Conservation (phyloP, 1,140 invertebrate genomes). For the Pseudachorutes palmiensis region DNA sequence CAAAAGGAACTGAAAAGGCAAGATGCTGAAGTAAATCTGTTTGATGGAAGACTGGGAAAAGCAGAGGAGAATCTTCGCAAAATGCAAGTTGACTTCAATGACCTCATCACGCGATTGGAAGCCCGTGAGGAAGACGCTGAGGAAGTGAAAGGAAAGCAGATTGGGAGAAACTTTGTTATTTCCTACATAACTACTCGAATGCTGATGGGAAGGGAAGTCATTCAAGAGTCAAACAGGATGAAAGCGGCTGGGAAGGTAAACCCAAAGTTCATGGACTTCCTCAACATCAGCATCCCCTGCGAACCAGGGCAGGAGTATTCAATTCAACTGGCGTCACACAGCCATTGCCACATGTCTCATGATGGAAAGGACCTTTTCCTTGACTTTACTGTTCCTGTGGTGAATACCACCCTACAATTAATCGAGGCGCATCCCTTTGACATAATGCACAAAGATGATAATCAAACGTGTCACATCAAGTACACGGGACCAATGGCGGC, state of each 20-base stretch:
- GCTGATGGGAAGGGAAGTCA: background rate
- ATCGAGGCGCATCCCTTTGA: slow-evolving; percentile 22
- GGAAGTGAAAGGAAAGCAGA: slow-evolving; percentile 1
- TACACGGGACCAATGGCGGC: slow-evolving; percentile 11
- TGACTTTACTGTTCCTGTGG: slow-evolving; percentile 16
- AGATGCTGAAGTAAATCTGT: too few species aligned
- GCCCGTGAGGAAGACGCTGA: background rate
- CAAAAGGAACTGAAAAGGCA: too few species aligned
- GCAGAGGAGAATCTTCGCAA: too few species aligned
- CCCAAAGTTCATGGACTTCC: slow-evolving; percentile 10
- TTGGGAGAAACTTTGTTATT: slow-evolving; percentile 6
- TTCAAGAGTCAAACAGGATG: slow-evolving; percentile 9
- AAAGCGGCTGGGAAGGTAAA: slow-evolving; percentile 14
- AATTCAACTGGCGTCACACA: background rate
- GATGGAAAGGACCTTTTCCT: slow-evolving; percentile 13
- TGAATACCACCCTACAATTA: slow-evolving; percentile 13
- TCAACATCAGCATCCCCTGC: slow-evolving; percentile 15
- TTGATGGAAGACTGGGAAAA: too few species aligned
- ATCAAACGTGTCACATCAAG: slow-evolving; percentile 17
- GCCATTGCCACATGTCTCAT: slow-evolving; percentile 1
- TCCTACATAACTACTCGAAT: slow-evolving; percentile 18
- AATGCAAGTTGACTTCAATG: background rate
- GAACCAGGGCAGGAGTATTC: slow-evolving; percentile 16
- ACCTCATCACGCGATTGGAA: background rate
- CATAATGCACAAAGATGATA: slow-evolving; percentile 13